phyloP scores from a whole-genome alignment of 2,797 vertebrate genomes.

The Pipistrellus pipistrellus region DNA sequence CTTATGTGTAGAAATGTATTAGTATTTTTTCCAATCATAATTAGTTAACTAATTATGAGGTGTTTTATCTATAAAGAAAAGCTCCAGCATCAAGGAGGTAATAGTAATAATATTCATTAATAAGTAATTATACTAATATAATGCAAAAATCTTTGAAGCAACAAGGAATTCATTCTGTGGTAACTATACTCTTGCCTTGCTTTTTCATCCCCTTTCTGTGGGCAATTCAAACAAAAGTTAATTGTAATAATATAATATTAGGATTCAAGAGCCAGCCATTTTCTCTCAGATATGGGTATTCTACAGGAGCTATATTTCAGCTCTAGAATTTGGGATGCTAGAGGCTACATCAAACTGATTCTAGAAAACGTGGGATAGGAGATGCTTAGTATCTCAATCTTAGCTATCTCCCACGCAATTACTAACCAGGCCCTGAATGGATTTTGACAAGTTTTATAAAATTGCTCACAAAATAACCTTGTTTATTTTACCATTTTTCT shows the following conservation, averaged over 20 bases:
- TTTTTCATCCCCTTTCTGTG: background rate
- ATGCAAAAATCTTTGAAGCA: background rate
- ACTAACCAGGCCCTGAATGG: background rate
- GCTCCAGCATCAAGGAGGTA: background rate
- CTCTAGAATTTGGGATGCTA: background rate
- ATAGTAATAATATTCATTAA: background rate
- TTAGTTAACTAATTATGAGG: background rate
- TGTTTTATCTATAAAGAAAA: constrained; percentile 39
- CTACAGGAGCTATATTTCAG: background rate
- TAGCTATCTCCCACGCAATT: background rate
- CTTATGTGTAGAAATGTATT: background rate
- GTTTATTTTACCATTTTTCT: background rate
- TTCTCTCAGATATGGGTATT: background rate
- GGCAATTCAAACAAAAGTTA: background rate
- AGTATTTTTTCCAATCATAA: constrained; percentile 17
- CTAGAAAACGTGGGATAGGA: background rate
- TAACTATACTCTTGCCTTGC: background rate
- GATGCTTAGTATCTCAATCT: background rate
- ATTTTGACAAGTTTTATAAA: background rate
- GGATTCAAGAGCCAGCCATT: background rate
- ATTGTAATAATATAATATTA: background rate
- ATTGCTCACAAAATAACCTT: background rate
- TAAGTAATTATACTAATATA: background rate
- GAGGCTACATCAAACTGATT: background rate
- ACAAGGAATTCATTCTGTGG: background rate